Base-by-base conservation (phyloP, 2,113 vertebrate species). In the Callochromis pleurospilus region DNA sequence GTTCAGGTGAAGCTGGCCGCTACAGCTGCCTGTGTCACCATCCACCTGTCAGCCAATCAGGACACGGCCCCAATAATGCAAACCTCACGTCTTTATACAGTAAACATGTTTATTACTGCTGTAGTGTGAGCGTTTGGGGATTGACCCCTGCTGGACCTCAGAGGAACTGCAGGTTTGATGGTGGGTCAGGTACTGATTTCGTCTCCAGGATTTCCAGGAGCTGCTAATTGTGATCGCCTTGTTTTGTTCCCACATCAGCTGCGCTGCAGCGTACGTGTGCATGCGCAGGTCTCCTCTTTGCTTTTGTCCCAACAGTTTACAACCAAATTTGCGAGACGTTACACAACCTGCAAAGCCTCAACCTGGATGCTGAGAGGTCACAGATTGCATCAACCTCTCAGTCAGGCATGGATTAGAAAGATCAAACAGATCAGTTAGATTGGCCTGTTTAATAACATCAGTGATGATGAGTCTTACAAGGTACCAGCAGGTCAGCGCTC, bases 281-380 rank as follows among this genome's bases (percentile, higher is more conserved):
- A 75, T 4, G 24, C 3, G 1, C 68, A 29, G 24, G 9, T 47
- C 42, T 5, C 24, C 24, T 75, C 24, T 5, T 47, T 75, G 40
- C 24, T 19, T 47, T 19, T 75, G 70, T 75, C 70, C 21, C 14
- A 75, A 47, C 70, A 5, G 42, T 79, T 87, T 47, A 68, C 15
- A 38, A 80, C 36, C 75, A 68, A 62, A 83, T 15, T 29, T 49
- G 45, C 5, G 6, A 7, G 26, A 45, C 1, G 5, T 86, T 89
- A 82, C 70, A 83, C 83, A 89, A 86, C 70, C 80, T 49, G 29
- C 12, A 89, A 89, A 89, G 83, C 80, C 83, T 89, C 77, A 88
- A 88, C 33, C 77, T 65, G 82, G 24, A 88, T 17, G 10, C 1
- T 79, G 68, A 82, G 60, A 86, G 56, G 87, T 85, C 87, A 31